phyloP scores from a whole-genome alignment of 1,140 invertebrate genomes.

The Apis mellifera region Amel_HAv3.1 CM009937.2:6199001-6199500 shows the following conservation, averaged over 20 bases:
- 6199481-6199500: no score
- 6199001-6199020: not conserved
- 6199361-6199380: no score
- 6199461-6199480: no score
- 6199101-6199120: constrained; percentile 1
- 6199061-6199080: not conserved
- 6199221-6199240: not conserved
- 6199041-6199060: not conserved
- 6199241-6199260: not conserved
- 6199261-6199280: not conserved
- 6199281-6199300: not conserved
- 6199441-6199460: no score
- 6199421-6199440: no score
- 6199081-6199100: not conserved
- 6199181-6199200: not conserved
- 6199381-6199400: no score
- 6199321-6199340: not conserved
- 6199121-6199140: not conserved
- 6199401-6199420: no score
- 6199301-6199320: not conserved
- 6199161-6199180: not conserved
- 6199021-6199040: not conserved
- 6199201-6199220: not conserved
- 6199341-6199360: not conserved
- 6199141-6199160: not conserved